Evolutionary conservation across 2,113 vertebrate genomes (phyloP).

Genomic region (Rhabdornis inornatus): DNA sequence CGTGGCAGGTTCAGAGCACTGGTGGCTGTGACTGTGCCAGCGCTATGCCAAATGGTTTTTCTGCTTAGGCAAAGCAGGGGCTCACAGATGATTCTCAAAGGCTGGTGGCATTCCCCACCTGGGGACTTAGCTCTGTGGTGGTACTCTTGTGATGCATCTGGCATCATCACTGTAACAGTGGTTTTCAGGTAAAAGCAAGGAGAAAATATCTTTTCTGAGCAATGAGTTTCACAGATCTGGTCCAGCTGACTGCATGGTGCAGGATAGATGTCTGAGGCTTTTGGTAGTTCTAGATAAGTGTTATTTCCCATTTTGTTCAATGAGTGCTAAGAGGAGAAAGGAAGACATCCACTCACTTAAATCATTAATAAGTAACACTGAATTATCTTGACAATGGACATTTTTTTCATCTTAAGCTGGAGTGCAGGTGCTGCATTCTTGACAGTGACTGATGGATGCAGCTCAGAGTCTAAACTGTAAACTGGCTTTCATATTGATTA

Average conservation of each 20-base stretch:
- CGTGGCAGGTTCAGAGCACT: background rate
- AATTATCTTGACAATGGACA: background rate
- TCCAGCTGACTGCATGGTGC: background rate
- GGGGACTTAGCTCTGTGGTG: background rate
- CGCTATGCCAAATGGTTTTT: background rate
- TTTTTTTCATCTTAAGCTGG: background rate
- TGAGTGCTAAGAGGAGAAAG: background rate
- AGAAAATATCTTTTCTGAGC: background rate
- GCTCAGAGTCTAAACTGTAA: background rate
- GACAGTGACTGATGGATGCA: background rate
- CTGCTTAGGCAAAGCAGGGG: background rate
- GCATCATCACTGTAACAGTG: accelerated
- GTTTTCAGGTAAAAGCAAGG: background rate
- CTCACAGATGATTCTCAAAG: background rate
- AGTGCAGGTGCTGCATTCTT: background rate
- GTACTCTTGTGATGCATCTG: background rate
- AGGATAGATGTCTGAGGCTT: background rate
- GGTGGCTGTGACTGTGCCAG: background rate
- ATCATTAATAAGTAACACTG: background rate
- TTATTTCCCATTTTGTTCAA: background rate
- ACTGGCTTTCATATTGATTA: background rate
- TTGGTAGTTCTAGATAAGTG: background rate
- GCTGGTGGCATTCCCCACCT: background rate
- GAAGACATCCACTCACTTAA: background rate
- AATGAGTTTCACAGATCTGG: background rate